Conservation (phyloP, 1,140 invertebrate genomes). For the Eubasilissa regina region DNA sequence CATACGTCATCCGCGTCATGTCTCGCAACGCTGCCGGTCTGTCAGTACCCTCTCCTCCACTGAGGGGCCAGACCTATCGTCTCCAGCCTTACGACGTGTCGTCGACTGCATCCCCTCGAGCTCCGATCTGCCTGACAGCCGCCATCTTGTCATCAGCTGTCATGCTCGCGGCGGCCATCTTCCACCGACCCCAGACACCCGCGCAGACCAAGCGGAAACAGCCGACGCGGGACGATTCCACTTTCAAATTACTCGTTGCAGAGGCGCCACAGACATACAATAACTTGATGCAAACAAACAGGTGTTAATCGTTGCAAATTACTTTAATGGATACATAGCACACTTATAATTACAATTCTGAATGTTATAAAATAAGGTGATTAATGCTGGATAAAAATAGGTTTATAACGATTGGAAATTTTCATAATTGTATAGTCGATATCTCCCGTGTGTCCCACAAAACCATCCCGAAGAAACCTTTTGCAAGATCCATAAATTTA, state of each 20-base stretch:
- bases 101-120: conserved; percentile 28
- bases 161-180: conserved; percentile 29
- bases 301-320: conserved; percentile 15
- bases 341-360: conserved; percentile 26
- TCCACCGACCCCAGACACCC: conserved; percentile 32
- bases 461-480: no score
- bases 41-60: conserved; percentile 39
- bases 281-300: not conserved
- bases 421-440: no score
- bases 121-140: conserved; percentile 29
- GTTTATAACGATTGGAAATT: no score
- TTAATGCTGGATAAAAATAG: conserved; percentile 23
- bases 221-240: conserved; percentile 7
- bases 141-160: conserved; percentile 40
- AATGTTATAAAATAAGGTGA: conserved; percentile 20
- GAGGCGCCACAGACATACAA: conserved; percentile 9
- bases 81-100: conserved; percentile 40
- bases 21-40: conserved; percentile 66
- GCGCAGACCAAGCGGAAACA: conserved; percentile 36
- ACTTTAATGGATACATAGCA: not conserved
- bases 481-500: no score
- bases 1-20: conserved; percentile 66
- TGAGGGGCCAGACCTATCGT: conserved; percentile 38
- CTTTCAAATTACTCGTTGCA: conserved; percentile 1
- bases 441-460: no score